Conservation (phyloP, 2,113 vertebrate genomes). For the Carassius auratus region DNA sequence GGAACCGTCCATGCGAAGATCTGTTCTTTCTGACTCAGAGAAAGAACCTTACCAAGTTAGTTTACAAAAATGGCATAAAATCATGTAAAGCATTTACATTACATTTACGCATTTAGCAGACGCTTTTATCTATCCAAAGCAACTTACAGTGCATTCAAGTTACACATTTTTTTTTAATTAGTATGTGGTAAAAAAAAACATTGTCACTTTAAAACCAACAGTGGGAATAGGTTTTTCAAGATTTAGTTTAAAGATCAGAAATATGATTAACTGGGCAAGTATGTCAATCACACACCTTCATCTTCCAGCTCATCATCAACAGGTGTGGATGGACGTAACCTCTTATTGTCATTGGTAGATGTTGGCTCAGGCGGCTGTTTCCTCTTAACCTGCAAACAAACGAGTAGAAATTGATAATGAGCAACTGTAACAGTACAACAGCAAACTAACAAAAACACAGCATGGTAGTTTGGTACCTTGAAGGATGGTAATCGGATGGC, state of each 20-base stretch:
- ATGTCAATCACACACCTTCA: conserved; percentile 80
- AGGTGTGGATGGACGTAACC: conserved; percentile 88
- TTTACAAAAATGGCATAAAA: neutral
- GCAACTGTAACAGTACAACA: neutral
- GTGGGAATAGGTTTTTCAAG: neutral
- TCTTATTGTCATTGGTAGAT: conserved; percentile 86
- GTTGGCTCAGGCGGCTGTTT: conserved; percentile 93
- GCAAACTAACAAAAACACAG: neutral
- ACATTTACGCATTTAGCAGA: too few relatives aligned
- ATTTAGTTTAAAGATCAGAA: neutral
- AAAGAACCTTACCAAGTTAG: neutral
- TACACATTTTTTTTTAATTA: too few relatives aligned
- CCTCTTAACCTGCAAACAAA: conserved; percentile 86
- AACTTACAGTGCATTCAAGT: too few relatives aligned
- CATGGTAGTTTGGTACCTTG: conserved; percentile 78
- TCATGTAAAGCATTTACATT: neutral
- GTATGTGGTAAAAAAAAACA: too few relatives aligned
- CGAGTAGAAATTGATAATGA: neutral
- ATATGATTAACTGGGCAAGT: neutral
- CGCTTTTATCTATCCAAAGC: too few relatives aligned
- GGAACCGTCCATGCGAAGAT: conserved; percentile 79
- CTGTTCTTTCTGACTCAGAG: conserved; percentile 78
- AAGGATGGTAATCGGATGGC: conserved; percentile 95
- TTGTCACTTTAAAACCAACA: neutral
- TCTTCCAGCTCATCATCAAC: conserved; percentile 92